Evolutionary conservation across 2,797 vertebrate genomes (phyloP).

Genomic region (Urophycis tenuis): DNA sequence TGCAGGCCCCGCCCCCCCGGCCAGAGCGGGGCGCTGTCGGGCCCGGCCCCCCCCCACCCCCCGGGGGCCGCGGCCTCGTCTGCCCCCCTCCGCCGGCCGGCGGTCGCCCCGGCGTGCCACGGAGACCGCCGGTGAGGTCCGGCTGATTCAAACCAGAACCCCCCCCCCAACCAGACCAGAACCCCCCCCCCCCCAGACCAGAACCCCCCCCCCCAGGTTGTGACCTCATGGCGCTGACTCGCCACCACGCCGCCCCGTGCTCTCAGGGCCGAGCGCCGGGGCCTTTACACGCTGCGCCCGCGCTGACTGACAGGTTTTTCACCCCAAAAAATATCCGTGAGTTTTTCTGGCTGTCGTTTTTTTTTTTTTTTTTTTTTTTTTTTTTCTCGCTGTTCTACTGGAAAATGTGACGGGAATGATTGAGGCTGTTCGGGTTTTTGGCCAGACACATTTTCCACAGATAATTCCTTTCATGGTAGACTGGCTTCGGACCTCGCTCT

Average conservation of each 20-base stretch:
- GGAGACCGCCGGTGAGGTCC: too few relatives aligned
- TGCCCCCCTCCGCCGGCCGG: too few relatives aligned
- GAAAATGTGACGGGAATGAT: conserved; percentile 58
- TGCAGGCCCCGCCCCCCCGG: conserved; percentile 49
- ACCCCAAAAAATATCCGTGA: background rate
- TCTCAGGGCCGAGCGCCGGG: conserved; percentile 29
- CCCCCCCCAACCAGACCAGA: too few relatives aligned
- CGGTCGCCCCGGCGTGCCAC: too few relatives aligned
- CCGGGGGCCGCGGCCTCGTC: too few relatives aligned
- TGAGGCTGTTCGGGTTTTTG: conserved; percentile 44
- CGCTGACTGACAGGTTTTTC: conserved; percentile 34
- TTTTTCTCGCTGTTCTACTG: conserved; percentile 48
- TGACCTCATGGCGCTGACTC: conserved; percentile 48
- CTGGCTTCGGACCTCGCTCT: conserved; percentile 59
- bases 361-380: conserved; percentile 43
- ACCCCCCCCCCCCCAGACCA: too few relatives aligned
- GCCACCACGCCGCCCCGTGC: conserved; percentile 40
- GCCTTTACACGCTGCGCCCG: conserved; percentile 28
- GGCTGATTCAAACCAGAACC: too few relatives aligned
- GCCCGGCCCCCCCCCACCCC: too few relatives aligned
- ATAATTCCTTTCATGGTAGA: conserved; percentile 69
- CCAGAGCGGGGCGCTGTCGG: conserved; percentile 67
- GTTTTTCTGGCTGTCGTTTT: conserved; percentile 9
- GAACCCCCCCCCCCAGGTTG: too few relatives aligned
- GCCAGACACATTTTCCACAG: conserved; percentile 70